Conservation (phyloP, 2,888 invertebrate genomes). For the Lingula anatina region DNA sequence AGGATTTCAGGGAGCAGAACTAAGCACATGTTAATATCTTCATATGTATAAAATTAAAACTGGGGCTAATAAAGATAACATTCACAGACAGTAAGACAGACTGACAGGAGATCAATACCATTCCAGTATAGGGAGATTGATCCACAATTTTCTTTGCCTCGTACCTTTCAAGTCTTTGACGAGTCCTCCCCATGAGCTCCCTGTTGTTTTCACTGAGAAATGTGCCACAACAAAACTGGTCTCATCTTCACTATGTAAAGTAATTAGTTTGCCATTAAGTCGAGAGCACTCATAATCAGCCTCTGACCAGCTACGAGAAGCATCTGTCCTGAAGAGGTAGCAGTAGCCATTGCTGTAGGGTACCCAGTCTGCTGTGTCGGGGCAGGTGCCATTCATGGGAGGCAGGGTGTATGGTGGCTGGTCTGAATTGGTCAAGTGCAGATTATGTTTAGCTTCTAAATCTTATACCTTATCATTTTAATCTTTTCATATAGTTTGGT, state of each 20-base stretch:
- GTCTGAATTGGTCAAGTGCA: too few species aligned
- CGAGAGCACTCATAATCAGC: not conserved
- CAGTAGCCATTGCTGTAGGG: not conserved
- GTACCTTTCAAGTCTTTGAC: not conserved
- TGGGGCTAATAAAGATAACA: too few species aligned
- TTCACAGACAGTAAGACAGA: too few species aligned
- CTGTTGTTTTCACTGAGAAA: not conserved
- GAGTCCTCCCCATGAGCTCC: not conserved
- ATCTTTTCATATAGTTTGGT: too few species aligned
- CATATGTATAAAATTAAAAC: too few species aligned
- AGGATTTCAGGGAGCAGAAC: too few species aligned
- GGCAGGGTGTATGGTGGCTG: not conserved
- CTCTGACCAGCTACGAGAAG: not conserved
- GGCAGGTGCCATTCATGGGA: not conserved
- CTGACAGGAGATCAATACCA: too few species aligned
- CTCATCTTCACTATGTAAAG: not conserved
- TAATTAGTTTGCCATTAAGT: not conserved
- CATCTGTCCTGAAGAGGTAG: not conserved
- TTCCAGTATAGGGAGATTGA: too few species aligned
- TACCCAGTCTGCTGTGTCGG: not conserved
- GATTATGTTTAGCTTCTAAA: too few species aligned
- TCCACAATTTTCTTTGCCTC: too few species aligned
- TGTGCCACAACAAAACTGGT: not conserved
- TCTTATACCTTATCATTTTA: too few species aligned
- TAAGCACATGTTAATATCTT: too few species aligned